Conservation (phyloP, 2,797 vertebrate species). For the Spea hammondii region DNA sequence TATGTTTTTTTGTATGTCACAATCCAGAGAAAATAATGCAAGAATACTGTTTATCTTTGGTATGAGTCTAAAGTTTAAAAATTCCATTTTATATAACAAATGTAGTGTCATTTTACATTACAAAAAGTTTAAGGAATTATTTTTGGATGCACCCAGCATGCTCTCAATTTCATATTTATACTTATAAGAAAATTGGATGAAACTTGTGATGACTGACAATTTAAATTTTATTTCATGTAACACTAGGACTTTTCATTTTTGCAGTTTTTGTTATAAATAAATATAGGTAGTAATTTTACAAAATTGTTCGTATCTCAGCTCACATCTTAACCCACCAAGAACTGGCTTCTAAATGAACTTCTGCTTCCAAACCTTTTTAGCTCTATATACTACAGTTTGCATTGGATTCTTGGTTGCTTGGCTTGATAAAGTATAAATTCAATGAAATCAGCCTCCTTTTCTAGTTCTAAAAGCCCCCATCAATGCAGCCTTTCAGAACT, state of each 20-base stretch:
- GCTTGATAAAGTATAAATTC: no score
- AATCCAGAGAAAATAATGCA: slow-evolving; percentile 37
- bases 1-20: slow-evolving; percentile 31
- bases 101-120: slow-evolving; percentile 47
- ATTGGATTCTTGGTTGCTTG: no score
- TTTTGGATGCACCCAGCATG: slow-evolving; percentile 23
- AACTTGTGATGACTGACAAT: slow-evolving; percentile 15
- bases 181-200: slow-evolving; percentile 3
- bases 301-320: not conserved
- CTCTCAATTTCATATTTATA: slow-evolving; percentile 30
- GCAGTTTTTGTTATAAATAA: no score
- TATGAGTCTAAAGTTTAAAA: slow-evolving; percentile 28
- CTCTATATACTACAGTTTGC: no score
- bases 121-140: slow-evolving; percentile 28
- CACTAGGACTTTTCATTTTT: not conserved
- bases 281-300: no score
- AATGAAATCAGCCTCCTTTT: no score
- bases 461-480: no score
- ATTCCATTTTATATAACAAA: slow-evolving; percentile 44
- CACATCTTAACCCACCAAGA: not conserved
- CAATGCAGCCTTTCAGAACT: no score
- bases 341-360: not conserved
- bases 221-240: not conserved
- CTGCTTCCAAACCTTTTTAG: no score
- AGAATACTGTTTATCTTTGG: slow-evolving; percentile 33